phyloP scores from a whole-genome alignment of 2,888 invertebrate species.

The Mactromeris polynyma region DNA sequence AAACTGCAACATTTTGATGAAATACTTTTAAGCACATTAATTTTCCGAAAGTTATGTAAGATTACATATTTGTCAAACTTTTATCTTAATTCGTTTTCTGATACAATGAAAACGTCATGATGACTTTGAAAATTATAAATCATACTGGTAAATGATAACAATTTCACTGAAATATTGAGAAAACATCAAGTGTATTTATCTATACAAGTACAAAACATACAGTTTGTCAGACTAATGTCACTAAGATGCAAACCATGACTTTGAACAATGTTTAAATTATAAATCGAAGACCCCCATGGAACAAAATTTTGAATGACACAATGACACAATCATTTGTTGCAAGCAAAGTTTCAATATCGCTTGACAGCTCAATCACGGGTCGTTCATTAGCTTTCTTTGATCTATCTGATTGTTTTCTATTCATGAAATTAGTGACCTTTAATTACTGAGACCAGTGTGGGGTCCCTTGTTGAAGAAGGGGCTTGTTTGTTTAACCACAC shows the following conservation, averaged over 20 bases:
- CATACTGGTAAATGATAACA: background rate
- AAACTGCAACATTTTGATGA: background rate
- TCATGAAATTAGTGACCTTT: slow-evolving; percentile 13
- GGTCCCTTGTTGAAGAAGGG: slow-evolving; percentile 21
- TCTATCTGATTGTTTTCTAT: slow-evolving; percentile 1
- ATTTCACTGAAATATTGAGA: background rate
- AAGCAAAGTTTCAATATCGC: background rate
- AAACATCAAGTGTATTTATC: background rate
- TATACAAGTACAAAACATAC: background rate
- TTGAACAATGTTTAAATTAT: background rate
- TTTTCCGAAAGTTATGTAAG: background rate
- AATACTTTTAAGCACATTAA: background rate
- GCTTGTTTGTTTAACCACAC: slow-evolving; percentile 38
- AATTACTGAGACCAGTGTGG: slow-evolving; percentile 7
- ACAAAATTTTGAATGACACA: too few species aligned
- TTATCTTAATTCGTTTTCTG: background rate
- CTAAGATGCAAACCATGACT: background rate
- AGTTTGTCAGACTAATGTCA: background rate
- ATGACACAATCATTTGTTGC: background rate
- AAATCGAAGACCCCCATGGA: slow-evolving; percentile 5
- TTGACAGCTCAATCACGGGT: background rate
- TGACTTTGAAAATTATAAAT: background rate
- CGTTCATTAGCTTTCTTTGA: background rate
- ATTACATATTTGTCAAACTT: background rate
- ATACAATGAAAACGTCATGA: background rate